A percentile compares a stretch with the other conserved stretches of the same genome.
phyloP scores from a whole-genome alignment of 1,140 invertebrate genomes.

The Leucophenga varia region DNA sequence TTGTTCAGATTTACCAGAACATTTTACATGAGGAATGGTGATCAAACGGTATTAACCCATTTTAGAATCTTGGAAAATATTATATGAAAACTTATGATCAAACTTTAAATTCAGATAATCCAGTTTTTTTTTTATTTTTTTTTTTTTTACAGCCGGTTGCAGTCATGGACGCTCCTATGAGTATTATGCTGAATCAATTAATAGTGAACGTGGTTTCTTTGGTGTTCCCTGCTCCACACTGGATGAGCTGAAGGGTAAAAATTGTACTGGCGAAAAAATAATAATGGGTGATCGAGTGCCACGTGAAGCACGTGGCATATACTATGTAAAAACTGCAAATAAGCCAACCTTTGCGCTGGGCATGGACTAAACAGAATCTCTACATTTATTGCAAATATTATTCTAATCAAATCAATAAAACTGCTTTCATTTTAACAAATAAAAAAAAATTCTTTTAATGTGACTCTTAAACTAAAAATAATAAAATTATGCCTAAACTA shows the following conservation, averaged over 20 bases:
- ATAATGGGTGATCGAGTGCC: slow-evolving; percentile 65
- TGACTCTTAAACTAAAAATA: slow-evolving; percentile 5
- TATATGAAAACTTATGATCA: background rate
- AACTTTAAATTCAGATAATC: background rate
- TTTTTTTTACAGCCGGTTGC: slow-evolving; percentile 65
- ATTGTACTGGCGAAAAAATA: slow-evolving; percentile 59
- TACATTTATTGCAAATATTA: background rate
- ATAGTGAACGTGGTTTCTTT: slow-evolving; percentile 60
- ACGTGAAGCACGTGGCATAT: slow-evolving; percentile 60
- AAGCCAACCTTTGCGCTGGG: slow-evolving; percentile 60
- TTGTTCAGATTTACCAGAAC: too few relatives aligned
- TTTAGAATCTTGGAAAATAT: too few relatives aligned
- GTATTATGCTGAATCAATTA: slow-evolving; percentile 71
- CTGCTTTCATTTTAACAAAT: slow-evolving; percentile 8
- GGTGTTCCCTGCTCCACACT: slow-evolving; percentile 64
- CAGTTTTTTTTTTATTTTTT: background rate
- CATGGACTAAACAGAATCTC: slow-evolving; percentile 21
- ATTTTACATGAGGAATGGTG: too few relatives aligned
- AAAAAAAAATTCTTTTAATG: background rate
- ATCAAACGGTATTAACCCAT: background rate
- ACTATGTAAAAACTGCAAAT: slow-evolving; percentile 64
- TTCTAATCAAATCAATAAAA: background rate
- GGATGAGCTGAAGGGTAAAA: slow-evolving; percentile 60
- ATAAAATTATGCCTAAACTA: slow-evolving; percentile 3
- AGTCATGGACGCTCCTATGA: slow-evolving; percentile 70